phyloP scores from a whole-genome alignment of 2,797 vertebrate species.

The Hemibagrus guttatus region DNA sequence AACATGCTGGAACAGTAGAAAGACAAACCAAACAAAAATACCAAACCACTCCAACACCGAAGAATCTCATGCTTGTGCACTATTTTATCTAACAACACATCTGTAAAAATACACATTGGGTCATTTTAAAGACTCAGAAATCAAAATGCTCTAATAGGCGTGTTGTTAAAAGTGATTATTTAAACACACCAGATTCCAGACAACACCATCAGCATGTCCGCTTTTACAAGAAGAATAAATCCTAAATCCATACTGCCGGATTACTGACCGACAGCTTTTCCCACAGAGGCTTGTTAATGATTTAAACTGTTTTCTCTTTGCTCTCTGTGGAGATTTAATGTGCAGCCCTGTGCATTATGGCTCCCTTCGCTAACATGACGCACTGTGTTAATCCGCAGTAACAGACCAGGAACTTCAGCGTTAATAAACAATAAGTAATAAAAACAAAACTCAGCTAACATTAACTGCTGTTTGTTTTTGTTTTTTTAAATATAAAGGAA shows the following conservation, averaged over 20 bases:
- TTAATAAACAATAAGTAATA: neutral
- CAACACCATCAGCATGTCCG: neutral
- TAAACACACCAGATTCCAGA: neutral
- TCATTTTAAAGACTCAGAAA: neutral
- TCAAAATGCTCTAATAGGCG: neutral
- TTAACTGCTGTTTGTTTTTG: neutral
- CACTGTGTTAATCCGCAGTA: neutral
- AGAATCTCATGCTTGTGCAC: too few relatives aligned
- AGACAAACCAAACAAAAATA: neutral
- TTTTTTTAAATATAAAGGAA: neutral
- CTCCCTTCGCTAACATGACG: neutral
- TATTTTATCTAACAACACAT: neutral
- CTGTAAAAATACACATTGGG: neutral
- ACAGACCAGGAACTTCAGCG: neutral
- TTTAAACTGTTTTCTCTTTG: neutral
- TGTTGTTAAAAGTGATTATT: neutral
- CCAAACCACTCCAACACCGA: neutral
- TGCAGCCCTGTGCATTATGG: neutral
- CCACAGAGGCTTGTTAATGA: conserved; percentile 25
- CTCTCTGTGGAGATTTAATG: conserved; percentile 7
- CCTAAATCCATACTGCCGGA: conserved; percentile 16
- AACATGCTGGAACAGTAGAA: neutral
- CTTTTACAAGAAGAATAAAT: conserved; percentile 1
- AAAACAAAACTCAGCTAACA: neutral
- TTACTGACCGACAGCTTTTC: neutral